Conservation (phyloP, 2,113 vertebrate genomes). For the Nothocercus nigrocapillus region DNA sequence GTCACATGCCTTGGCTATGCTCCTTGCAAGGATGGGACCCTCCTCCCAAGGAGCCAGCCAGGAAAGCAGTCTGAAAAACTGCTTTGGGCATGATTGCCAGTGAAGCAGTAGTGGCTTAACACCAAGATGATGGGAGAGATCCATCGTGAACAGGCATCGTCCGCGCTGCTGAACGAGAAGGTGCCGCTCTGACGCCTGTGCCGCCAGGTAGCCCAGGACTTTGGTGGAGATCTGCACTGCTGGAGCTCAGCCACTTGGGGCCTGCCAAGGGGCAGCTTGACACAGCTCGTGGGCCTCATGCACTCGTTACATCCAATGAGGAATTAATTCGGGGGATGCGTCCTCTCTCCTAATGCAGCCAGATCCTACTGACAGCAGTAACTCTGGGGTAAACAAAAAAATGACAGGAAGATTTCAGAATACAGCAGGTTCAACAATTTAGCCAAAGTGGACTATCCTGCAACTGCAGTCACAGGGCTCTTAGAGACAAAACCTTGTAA, state of each 20-base stretch:
- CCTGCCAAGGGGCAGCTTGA: background rate
- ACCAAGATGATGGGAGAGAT: background rate
- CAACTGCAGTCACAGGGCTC: background rate
- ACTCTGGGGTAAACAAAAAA: background rate
- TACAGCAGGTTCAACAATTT: background rate
- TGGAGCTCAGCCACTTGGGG: background rate
- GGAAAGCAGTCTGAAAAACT: background rate
- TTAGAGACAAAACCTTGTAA: slow-evolving; percentile 18
- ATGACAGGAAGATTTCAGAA: background rate
- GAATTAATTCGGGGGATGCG: background rate
- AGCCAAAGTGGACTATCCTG: background rate
- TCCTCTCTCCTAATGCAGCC: background rate
- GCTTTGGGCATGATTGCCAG: background rate
- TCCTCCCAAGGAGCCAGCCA: background rate
- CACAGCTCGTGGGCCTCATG: background rate
- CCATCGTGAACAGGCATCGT: background rate
- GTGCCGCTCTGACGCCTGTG: background rate
- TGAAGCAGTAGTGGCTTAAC: background rate
- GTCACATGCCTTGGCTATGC: background rate
- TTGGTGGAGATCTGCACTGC: fast-evolving
- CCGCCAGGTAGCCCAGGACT: background rate
- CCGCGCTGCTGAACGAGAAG: background rate
- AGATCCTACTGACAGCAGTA: background rate
- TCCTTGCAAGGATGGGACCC: background rate
- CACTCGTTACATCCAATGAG: background rate